phyloP scores from a whole-genome alignment of 2,888 invertebrate species.

The Andrena dorsata region DNA sequence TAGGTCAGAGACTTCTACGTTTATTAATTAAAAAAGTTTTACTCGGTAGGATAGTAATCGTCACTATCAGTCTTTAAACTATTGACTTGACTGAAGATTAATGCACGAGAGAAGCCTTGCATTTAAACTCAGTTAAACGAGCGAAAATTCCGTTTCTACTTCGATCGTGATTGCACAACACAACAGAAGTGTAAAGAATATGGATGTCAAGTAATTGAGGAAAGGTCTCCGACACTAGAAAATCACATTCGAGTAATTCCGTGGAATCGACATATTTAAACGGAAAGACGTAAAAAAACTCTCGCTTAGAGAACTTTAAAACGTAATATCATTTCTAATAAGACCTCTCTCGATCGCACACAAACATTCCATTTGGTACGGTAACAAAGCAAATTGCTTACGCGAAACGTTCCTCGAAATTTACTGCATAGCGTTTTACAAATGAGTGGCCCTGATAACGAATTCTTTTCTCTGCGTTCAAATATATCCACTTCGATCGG shows the following conservation, averaged over 20 bases:
- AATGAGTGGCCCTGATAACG: neutral
- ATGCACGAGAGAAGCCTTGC: neutral
- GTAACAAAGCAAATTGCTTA: neutral
- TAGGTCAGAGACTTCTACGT: neutral
- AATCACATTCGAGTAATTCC: slow-evolving; percentile 3
- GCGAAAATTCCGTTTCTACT: slow-evolving; percentile 3
- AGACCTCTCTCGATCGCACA: neutral
- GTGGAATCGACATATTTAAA: neutral
- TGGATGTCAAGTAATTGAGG: neutral
- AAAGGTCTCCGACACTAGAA: neutral
- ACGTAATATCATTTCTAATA: neutral
- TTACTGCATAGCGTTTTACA: slow-evolving; percentile 5
- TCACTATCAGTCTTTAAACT: neutral
- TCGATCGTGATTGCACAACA: slow-evolving; percentile 12
- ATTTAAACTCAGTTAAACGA: slow-evolving; percentile 6
- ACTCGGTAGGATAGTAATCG: neutral
- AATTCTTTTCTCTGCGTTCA: neutral
- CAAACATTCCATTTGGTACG: neutral
- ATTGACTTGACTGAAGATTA: neutral
- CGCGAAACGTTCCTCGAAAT: slow-evolving; percentile 4
- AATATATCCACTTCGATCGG: neutral
- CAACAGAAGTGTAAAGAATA: neutral
- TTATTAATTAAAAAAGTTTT: neutral
- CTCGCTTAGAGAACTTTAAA: too few species aligned
- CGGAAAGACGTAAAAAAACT: too few species aligned